Evolutionary conservation across 2,797 vertebrate species (phyloP).

Genomic region (Sylvia borin): DNA sequence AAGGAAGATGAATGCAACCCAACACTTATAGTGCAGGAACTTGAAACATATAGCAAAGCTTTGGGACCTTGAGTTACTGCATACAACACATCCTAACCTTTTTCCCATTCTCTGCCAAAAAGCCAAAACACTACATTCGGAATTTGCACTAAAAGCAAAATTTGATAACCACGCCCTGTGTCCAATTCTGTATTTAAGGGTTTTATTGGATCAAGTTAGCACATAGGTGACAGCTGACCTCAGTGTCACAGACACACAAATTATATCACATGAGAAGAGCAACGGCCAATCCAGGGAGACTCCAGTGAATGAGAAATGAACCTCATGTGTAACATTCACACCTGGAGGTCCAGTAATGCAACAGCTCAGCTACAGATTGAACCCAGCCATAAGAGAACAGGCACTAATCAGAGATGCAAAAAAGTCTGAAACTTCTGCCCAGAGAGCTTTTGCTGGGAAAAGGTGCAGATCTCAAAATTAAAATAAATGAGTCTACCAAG

Average conservation of each 20-base stretch:
- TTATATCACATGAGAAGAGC: background rate
- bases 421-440: background rate
- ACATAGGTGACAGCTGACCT: background rate
- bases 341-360: background rate
- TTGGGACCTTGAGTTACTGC: background rate
- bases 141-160: background rate
- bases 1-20: background rate
- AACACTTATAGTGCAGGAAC: background rate
- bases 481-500: background rate
- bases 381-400: accelerated
- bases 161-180: background rate
- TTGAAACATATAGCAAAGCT: background rate
- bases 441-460: background rate
- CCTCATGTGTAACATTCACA: background rate
- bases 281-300: background rate
- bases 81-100: background rate
- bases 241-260: accelerated
- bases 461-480: background rate
- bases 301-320: background rate
- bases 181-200: background rate
- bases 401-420: background rate
- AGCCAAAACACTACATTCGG: background rate
- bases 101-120: background rate
- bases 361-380: background rate
- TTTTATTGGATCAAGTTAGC: background rate